Evolutionary conservation across 2,888 invertebrate genomes (phyloP), one percentile per base, ranked within the genome.

Genomic region (Anodontia alba): DNA sequence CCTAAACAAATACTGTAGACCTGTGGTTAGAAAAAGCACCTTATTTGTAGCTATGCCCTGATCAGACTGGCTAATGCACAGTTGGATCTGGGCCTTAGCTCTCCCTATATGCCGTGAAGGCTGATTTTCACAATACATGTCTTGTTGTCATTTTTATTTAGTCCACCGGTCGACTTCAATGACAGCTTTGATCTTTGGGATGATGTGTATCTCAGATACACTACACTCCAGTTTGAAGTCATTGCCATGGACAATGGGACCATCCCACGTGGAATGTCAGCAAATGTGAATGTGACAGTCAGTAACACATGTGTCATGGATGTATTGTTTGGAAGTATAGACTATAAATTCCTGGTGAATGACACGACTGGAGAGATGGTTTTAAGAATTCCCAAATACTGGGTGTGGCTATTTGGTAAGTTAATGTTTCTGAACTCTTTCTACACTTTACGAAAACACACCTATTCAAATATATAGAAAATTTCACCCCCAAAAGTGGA

Each of bases 271-370:
- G 92, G 92, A 15, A 80, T 88, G 17, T 67, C 78, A 0, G 91
- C 90, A 26, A 76, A 79, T 8, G 84, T 91, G 10, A 85, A 84
- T 46, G 57, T 92, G 36, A 86, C 85, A 8, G 76, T 92, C 17
- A 90, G 89, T 76, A 92, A 92, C 82, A 91, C 90, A 1, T 92
- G 92, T 79, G 86, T 92, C 12, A 81, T 92, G 49, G 88, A 87
- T 67, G 90, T 89, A 23, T 78, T 89, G 57, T 91, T 83, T 75
- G 87, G 88, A 26, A 69, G 81, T 23, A 90, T 92, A 23, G 79
- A 73, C 0, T 87, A 88, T 62, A 73, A 81, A 17, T 77, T 90
- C 31, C 54, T 73, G 8, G 87, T 92, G 10, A 81, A 91, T 76
- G 76, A 81, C 8, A 67, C 84, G 3, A 88, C 87, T 0, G 92